Base-by-base conservation (phyloP, 2,888 invertebrate species). In the Seira ritae region DNA sequence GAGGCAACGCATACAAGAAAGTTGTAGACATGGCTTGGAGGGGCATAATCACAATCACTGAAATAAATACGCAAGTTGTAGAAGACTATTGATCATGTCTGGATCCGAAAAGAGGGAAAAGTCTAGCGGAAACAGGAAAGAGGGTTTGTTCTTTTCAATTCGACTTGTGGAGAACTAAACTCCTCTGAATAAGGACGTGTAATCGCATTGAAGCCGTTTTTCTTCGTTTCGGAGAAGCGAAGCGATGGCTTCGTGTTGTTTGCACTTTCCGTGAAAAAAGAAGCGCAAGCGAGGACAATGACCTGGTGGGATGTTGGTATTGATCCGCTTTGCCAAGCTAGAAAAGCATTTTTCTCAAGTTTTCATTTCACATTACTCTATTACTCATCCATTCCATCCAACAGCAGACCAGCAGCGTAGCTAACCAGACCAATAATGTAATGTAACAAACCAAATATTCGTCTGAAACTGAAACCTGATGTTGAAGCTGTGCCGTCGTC, bases 281-380 rank as follows among this genome's bases (percentile, higher is more conserved):
- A 55, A 22, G 60, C 71, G 71, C 71, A 71, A 71, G 71, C 24
- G 71, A 71, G 71, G 71, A 71, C 71, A 71, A 71, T 71, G 71
- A 71, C 71, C 71, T 24, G 22, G 55, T 55, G 31, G 70, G 42
- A 19, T 42, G 70, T 22, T 46, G 22, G 70, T 70, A 70, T 70
- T 70, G 70, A 70, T 70, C 70, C 46, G 42, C 46, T 1, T 70
- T 22, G 46, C 42, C 19, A 62, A 62, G 55, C 17, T 55, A 50
- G 50, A 12, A 2, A n/a, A 50, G 50, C 50, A 50, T 62, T 62
- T 62, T 62, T 62, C 17, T 31, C 31, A 31, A 31, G 31, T 31
- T 31, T 4, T 4, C 31, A 31, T 31, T 31, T 31, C n/a, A n/a
- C n/a, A 31, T 31, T 31, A 31, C 50, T 50, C 50, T 8, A n/a